phyloP scores from a whole-genome alignment of 1,140 invertebrate species.

The Megalopta genalis region DNA sequence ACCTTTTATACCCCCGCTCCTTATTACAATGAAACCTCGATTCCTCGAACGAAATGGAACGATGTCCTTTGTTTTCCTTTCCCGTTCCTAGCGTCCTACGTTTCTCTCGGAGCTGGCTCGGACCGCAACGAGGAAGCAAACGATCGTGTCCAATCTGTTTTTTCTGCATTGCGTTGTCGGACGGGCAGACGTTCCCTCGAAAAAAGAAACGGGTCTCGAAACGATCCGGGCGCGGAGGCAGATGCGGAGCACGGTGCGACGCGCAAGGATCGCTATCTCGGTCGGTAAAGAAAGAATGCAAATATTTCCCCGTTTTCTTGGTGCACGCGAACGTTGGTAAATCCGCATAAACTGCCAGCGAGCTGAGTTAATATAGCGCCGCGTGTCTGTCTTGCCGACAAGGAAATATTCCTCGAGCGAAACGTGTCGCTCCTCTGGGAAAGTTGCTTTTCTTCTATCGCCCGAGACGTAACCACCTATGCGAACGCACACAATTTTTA shows the following conservation, averaged over 20 bases:
- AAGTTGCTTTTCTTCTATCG: not conserved
- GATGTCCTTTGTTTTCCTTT: no score
- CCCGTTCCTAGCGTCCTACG: not conserved
- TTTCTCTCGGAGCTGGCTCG: not conserved
- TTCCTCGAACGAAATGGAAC: not conserved
- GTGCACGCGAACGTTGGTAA: not conserved
- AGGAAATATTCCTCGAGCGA: constrained; percentile 8
- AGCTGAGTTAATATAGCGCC: constrained; percentile 4
- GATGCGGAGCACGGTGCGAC: no score
- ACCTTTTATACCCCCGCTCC: not conserved
- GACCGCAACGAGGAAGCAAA: not conserved
- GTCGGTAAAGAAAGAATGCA: not conserved
- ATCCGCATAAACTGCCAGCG: constrained; percentile 7
- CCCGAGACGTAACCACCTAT: not conserved
- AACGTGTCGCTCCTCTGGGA: not conserved
- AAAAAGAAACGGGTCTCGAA: not conserved
- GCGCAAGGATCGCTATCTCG: no score
- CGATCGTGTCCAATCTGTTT: not conserved
- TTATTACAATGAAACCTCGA: not conserved
- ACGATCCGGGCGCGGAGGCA: not conserved
- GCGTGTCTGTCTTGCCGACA: not conserved
- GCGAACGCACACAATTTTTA: not conserved
- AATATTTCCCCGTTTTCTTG: not conserved
- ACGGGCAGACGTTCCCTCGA: not conserved
- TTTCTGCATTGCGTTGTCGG: not conserved